Conservation (phyloP, 2,113 vertebrate species). For the Apodemus sylvaticus region DNA sequence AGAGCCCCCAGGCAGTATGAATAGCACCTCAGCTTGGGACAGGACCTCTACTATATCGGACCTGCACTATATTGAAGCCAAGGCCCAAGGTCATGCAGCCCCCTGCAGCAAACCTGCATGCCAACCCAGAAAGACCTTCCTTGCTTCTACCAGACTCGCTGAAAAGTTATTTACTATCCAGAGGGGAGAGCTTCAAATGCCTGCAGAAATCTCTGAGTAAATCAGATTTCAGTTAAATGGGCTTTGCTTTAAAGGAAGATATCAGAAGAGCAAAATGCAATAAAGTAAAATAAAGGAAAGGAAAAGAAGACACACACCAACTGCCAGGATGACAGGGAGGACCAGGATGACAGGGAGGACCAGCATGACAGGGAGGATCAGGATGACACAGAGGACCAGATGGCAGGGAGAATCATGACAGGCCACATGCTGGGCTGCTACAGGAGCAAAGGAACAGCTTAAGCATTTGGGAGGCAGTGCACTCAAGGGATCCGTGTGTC, state of each 20-base stretch:
- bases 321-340: neutral
- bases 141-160: neutral
- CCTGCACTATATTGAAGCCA: neutral
- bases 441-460: neutral
- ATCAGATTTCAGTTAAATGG: neutral
- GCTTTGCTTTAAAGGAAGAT: conserved; percentile 32
- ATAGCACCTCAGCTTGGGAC: fast-evolving
- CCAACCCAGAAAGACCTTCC: neutral
- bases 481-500: neutral
- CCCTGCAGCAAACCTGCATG: neutral
- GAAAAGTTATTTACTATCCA: too few species aligned
- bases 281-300: neutral
- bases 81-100: neutral
- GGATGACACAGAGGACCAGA: too few species aligned
- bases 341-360: too few species aligned
- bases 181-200: neutral
- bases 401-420: too few species aligned
- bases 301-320: neutral
- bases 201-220: conserved; percentile 23
- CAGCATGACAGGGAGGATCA: too few species aligned
- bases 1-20: neutral
- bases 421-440: neutral
- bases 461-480: neutral
- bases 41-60: neutral
- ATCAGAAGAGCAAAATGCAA: conserved; percentile 26